Evolutionary conservation across 2,797 vertebrate species (phyloP), one percentile per base, ranked within the genome.

Genomic region (Pipistrellus kuhlii): DNA sequence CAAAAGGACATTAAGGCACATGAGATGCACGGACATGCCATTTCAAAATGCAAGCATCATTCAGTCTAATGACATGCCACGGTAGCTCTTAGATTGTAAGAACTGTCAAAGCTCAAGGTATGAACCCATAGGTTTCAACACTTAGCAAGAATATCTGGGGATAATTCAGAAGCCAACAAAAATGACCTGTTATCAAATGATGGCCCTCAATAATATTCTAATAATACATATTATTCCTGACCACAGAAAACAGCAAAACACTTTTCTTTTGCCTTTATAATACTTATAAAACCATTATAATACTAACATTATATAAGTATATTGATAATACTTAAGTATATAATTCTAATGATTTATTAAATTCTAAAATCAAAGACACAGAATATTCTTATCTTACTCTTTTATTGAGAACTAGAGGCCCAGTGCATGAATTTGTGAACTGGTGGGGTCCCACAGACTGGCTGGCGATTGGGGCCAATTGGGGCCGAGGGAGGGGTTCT

Each of bases 1-100:
- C 86, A 97, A 97, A 93, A 59, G 25, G 89, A 97, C 98, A 90
- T 71, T n/a, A 68, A 96, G 95, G 48, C 4, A 76, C 23, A 3
- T 66, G 30, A 71, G 1, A 6, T 57, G 73, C n/a, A 69, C 5
- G 17, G 53, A 44, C 69, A 82, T 73, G 68, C 21, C 30, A 71
- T 53, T 90, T 71, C 44, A 69, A 89, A 93, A 83, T 10, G 68
- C n/a, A 96, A 62, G 53, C 9, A 9, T 38, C 44, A 76, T 21
- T 87, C 32, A 81, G 18, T 86, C 83, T 81, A 91, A 51, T 53
- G 72, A 82, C 14, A 69, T 3, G 48, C 30, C 73, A 62, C 2
- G 68, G 20, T 30, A 77, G 32, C 18, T 71, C 21, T 57, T 7
- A 6, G 44, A 35, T 32, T 27, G 8, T 53, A 92, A 69, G 75